A percentile compares a stretch with the other conserved stretches of the same genome.
phyloP scores from a whole-genome alignment of 2,113 vertebrate species.

The Corvus cornix region DNA sequence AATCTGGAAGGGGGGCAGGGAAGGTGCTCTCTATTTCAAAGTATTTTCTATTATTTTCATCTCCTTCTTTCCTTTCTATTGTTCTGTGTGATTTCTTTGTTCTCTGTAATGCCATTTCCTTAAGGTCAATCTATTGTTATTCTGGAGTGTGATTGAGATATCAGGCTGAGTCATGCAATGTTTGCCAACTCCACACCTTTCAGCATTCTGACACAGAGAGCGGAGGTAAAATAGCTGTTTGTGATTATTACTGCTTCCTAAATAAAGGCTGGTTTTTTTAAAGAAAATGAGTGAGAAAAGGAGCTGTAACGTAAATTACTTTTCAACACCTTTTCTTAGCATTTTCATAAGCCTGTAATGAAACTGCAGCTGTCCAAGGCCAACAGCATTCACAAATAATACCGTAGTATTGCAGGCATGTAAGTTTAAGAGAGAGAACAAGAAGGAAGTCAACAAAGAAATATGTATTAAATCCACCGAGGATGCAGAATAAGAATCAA shows the following conservation, averaged over 20 bases:
- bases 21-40: background rate
- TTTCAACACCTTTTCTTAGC: background rate
- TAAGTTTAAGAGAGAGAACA: background rate
- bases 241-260: background rate
- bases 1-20: background rate
- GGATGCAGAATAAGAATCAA: background rate
- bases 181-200: conserved; percentile 56
- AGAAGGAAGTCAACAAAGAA: background rate
- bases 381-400: background rate
- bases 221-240: background rate
- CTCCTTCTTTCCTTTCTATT: background rate
- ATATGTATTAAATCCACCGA: background rate
- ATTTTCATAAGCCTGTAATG: background rate
- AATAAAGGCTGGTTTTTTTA: background rate
- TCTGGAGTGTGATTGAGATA: background rate
- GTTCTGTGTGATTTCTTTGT: background rate
- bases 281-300: background rate
- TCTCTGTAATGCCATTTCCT: background rate
- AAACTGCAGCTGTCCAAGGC: background rate
- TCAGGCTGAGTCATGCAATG: background rate
- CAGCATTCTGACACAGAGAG: background rate
- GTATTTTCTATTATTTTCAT: background rate
- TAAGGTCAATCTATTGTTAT: conserved; percentile 41
- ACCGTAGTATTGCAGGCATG: background rate
- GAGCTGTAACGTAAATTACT: background rate